Base-by-base conservation (phyloP, 2,113 vertebrate genomes). In the Notarius quadriscutis region DNA sequence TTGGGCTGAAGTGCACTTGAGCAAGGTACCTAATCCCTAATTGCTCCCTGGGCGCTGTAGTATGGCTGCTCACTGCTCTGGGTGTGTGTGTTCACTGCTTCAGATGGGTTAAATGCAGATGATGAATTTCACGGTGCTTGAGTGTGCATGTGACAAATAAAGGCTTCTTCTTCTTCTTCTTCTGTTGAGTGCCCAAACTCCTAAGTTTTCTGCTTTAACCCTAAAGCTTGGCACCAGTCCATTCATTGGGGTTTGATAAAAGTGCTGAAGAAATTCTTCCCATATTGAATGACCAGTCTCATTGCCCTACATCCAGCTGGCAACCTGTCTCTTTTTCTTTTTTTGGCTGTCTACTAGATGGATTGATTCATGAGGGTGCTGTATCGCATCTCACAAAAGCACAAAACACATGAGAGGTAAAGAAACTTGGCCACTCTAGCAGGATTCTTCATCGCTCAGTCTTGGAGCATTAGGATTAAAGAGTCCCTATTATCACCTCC, bases 321-420 rank as follows among this genome's bases (percentile, higher is more conserved):
- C 87, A 85, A 62, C 83, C 67, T 86, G 67, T 60, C 25, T 62
- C 50, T 78, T 48, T 86, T 62, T 80, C 50, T 79, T 79, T 86
- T 83, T 78, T 78, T 79, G 75, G 55, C 87, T 84, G 25, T 85
- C 60, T 71, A 58, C 75, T 84, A 81, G 84, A 92, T 87, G 90
- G 91, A 91, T 87, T 92, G 92, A 91, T 94, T 89, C 90, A 86
- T 88, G 89, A 82, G 85, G 90, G 82, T 67, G 88, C 90, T 93
- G 93, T 94, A 94, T 95, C 94, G 89, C 90, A 30, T 96, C 94
- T 95, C 94, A 95, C 95, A 95, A 95, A 95, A 94, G 94, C 94
- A 90, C 91, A 91, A 93, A 92, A 93, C 93, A 95, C 93, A 94
- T 93, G 92, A 92, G 91, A 92, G 91, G 83, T 92, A 93, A 91